A percentile compares a stretch with the other conserved stretches of the same genome.
Conservation (phyloP, 2,113 vertebrate species). For the Mirounga angustirostris region DNA sequence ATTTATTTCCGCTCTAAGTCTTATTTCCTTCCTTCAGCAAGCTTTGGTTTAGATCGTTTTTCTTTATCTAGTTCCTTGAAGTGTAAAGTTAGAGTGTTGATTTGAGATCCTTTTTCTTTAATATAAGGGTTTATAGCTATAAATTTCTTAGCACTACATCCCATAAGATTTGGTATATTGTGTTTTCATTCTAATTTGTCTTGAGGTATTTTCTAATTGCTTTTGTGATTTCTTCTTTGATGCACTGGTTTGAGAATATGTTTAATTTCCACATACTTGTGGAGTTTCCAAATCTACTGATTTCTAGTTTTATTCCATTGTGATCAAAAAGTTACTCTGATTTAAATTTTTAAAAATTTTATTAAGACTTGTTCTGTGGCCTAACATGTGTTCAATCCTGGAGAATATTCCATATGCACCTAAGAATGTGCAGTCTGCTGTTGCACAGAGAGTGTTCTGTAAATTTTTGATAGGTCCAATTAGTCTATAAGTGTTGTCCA, state of each 20-base stretch:
- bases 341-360: neutral
- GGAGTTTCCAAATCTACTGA: neutral
- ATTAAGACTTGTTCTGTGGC: conserved; percentile 27
- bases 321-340: neutral
- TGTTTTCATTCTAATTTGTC: neutral
- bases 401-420: neutral
- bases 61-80: neutral
- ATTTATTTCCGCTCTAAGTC: neutral
- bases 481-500: neutral
- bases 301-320: neutral
- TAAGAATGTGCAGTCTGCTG: neutral
- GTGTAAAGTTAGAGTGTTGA: neutral
- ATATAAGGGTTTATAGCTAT: neutral
- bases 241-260: neutral
- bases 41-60: neutral
- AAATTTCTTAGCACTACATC: neutral
- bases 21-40: neutral
- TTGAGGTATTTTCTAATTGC: neutral
- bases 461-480: neutral
- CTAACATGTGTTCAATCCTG: neutral
- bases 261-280: neutral
- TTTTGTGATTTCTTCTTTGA: conserved; percentile 8
- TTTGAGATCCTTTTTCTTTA: neutral
- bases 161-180: neutral
- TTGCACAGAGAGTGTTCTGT: neutral